Conservation (phyloP, 2,113 vertebrate species). For the Tetrao urogallus region DNA sequence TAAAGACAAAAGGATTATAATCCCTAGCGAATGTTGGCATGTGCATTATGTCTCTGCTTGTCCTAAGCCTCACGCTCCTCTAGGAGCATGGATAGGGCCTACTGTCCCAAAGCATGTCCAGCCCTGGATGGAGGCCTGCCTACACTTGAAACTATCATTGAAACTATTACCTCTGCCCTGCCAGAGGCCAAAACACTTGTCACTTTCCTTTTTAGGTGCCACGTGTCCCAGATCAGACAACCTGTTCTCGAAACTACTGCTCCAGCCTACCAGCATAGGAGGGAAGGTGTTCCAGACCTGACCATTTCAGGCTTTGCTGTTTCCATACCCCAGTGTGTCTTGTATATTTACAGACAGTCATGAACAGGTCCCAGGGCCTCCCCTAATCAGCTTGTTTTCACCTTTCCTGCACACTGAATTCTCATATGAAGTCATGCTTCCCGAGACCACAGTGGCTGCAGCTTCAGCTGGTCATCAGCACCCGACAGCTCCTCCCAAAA, state of each 20-base stretch:
- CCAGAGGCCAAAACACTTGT: background rate
- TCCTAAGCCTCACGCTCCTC: background rate
- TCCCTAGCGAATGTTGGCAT: background rate
- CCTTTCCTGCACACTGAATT: background rate
- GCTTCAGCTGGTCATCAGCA: background rate
- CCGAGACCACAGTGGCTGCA: background rate
- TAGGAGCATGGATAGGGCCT: background rate
- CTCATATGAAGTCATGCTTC: background rate
- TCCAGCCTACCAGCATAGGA: background rate
- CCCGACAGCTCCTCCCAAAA: background rate
- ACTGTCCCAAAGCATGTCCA: background rate
- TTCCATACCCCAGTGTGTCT: background rate
- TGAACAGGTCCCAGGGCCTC: too few relatives aligned
- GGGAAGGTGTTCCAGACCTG: background rate
- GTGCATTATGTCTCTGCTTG: background rate
- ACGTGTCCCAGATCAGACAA: background rate
- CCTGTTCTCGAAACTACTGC: fast-evolving
- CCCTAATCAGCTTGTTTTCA: background rate
- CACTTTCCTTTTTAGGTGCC: background rate
- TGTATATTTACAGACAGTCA: too few relatives aligned
- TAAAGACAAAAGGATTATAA: background rate
- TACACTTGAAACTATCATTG: background rate
- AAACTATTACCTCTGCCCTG: background rate
- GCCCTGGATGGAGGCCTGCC: background rate
- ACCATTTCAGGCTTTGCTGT: background rate